A percentile compares a stretch with the other conserved stretches of the same genome.
Conservation (phyloP, 2,888 invertebrate genomes). For the Epinotia demarniana region DNA sequence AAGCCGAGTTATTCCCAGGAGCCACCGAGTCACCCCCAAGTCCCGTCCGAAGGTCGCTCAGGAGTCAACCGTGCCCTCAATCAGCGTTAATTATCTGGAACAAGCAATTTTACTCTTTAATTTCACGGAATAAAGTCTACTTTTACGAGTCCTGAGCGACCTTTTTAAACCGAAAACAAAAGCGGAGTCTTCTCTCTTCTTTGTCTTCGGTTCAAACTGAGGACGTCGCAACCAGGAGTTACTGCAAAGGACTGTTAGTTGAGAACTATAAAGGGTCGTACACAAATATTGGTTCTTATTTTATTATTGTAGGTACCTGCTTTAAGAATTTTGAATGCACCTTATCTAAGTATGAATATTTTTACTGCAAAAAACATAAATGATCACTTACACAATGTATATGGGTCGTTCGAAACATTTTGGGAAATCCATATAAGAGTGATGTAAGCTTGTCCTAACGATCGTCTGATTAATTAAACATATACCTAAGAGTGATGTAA, state of each 20-base stretch:
- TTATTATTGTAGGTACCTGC: too few species aligned
- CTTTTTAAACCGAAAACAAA: conserved; percentile 61
- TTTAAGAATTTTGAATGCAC: too few species aligned
- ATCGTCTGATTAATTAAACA: too few species aligned
- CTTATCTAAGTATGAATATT: too few species aligned
- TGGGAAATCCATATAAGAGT: too few species aligned
- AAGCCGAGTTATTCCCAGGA: conserved; percentile 16
- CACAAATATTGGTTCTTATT: background rate
- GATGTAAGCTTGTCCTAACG: too few species aligned
- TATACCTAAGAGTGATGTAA: too few species aligned
- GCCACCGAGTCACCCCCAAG: conserved; percentile 26
- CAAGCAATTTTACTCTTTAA: conserved; percentile 80
- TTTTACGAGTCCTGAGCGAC: conserved; percentile 78
- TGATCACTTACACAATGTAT: too few species aligned
- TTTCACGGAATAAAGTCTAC: conserved; percentile 60
- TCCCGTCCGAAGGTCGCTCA: conserved; percentile 75
- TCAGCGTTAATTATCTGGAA: conserved; percentile 83
- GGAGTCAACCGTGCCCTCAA: conserved; percentile 77
- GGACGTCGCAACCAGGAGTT: conserved; percentile 38
- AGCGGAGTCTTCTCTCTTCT: conserved; percentile 45
- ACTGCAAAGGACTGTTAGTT: conserved; percentile 38
- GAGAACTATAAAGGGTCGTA: background rate
- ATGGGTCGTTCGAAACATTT: too few species aligned
- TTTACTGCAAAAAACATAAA: too few species aligned
- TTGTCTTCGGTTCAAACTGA: conserved; percentile 47